Percentiles rank a stretch among this genome's conserved stretches.
Evolutionary conservation across 2,888 invertebrate genomes (phyloP).

Genomic region (Aquatica leii): DNA sequence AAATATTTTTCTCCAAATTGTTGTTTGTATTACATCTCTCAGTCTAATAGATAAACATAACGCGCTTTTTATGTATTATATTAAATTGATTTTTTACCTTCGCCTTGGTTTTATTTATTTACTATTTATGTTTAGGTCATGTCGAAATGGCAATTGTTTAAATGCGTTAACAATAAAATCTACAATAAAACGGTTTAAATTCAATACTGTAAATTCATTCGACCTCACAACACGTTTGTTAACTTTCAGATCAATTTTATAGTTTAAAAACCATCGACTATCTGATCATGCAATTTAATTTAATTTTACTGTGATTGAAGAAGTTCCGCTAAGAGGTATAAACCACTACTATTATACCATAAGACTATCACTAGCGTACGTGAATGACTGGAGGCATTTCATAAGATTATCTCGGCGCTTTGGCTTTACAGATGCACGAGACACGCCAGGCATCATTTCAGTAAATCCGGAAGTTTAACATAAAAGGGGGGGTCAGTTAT

Average conservation of each 20-base stretch:
- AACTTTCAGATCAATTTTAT: slow-evolving; percentile 39
- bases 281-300: slow-evolving; percentile 41
- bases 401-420: slow-evolving; percentile 10
- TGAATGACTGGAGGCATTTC: slow-evolving; percentile 20
- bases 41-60: too few relatives aligned
- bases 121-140: too few relatives aligned
- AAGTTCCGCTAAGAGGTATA: slow-evolving; percentile 25
- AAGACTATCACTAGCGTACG: slow-evolving; percentile 19
- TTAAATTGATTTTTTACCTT: too few relatives aligned
- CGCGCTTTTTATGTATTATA: too few relatives aligned
- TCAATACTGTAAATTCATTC: slow-evolving; percentile 18
- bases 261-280: slow-evolving; percentile 34
- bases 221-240: slow-evolving; percentile 43
- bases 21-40: too few relatives aligned
- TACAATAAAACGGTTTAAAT: too few relatives aligned
- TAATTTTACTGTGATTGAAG: slow-evolving; percentile 37
- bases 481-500: slow-evolving; percentile 8
- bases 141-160: too few relatives aligned
- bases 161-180: too few relatives aligned
- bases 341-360: slow-evolving; percentile 25
- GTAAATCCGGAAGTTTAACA: slow-evolving; percentile 12
- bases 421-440: slow-evolving; percentile 7
- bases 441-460: slow-evolving; percentile 1
- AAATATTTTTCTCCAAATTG: too few relatives aligned
- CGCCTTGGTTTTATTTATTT: too few relatives aligned